phyloP scores from a whole-genome alignment of 2,797 vertebrate genomes.

The Acanthornis magna region DNA sequence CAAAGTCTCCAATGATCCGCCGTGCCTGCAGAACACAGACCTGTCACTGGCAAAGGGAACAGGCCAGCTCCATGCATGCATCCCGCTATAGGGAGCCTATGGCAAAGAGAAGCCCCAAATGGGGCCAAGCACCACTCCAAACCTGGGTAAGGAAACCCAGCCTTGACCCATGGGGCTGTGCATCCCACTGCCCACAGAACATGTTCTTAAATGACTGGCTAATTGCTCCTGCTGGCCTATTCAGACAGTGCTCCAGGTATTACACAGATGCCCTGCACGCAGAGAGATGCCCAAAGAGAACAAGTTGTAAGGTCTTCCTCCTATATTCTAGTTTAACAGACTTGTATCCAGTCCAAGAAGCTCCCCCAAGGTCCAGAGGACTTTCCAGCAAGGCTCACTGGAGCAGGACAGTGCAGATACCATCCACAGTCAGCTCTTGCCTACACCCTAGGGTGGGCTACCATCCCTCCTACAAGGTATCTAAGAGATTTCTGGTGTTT shows the following conservation, averaged over 20 bases:
- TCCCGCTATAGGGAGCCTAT: neutral
- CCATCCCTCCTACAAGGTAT: neutral
- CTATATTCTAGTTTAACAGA: neutral
- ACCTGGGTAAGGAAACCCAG: neutral
- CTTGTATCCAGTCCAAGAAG: neutral
- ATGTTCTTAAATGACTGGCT: neutral
- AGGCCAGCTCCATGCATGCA: neutral
- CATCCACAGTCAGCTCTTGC: neutral
- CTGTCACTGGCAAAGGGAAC: neutral
- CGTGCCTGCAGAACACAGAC: conserved; percentile 80
- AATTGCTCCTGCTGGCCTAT: neutral
- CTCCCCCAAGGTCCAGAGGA: neutral
- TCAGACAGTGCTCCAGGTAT: neutral
- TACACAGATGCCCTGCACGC: neutral
- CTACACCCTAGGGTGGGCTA: neutral
- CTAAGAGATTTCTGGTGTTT: neutral
- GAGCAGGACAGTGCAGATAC: neutral
- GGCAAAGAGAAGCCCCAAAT: neutral
- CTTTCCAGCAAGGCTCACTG: neutral
- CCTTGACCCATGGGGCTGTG: neutral
- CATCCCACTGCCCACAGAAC: neutral
- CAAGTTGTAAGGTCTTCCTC: neutral
- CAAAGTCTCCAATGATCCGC: conserved; percentile 94
- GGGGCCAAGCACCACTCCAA: neutral
- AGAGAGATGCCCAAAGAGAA: neutral